Percentiles rank a stretch among this genome's conserved stretches.
These are phyloP conservation scores for Eurosta solidaginis DNA, from an alignment of 1,140 invertebrate species.

Conservation along the genomic window DNA sequence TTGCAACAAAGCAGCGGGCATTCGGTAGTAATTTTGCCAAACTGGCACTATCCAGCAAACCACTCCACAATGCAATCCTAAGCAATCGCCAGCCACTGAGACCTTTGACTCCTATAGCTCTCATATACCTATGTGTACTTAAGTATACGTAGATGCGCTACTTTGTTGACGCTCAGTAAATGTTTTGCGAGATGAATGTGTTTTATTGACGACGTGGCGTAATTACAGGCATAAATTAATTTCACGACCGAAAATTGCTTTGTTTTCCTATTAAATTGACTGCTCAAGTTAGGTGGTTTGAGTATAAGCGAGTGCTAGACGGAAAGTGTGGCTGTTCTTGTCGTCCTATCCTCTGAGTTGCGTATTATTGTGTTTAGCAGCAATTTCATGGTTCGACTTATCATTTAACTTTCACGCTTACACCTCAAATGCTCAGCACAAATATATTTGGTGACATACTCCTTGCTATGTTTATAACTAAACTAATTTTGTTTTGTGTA, in stretches of 20 bases:
- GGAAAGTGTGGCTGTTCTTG: not conserved
- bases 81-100: not conserved
- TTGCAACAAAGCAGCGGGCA: not conserved
- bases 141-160: not conserved
- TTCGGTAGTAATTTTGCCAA: slow-evolving; percentile 9
- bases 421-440: too few relatives aligned
- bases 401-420: not conserved
- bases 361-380: not conserved
- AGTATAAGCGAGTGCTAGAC: not conserved
- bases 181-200: slow-evolving; percentile 48
- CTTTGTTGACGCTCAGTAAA: slow-evolving; percentile 6
- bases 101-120: not conserved
- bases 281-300: not conserved
- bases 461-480: not conserved
- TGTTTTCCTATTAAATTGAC: slow-evolving; percentile 36
- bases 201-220: slow-evolving; percentile 59
- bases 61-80: not conserved
- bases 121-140: not conserved
- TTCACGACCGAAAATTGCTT: slow-evolving; percentile 59
- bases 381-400: slow-evolving; percentile 31
- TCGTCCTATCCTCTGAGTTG: not conserved
- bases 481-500: not conserved
- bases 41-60: not conserved
- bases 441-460: too few relatives aligned
- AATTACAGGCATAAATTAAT: slow-evolving; percentile 61